Percentiles rank a stretch among this genome's conserved stretches.
phyloP scores from a whole-genome alignment of 2,113 vertebrate species.

The Fulmarus glacialis region DNA sequence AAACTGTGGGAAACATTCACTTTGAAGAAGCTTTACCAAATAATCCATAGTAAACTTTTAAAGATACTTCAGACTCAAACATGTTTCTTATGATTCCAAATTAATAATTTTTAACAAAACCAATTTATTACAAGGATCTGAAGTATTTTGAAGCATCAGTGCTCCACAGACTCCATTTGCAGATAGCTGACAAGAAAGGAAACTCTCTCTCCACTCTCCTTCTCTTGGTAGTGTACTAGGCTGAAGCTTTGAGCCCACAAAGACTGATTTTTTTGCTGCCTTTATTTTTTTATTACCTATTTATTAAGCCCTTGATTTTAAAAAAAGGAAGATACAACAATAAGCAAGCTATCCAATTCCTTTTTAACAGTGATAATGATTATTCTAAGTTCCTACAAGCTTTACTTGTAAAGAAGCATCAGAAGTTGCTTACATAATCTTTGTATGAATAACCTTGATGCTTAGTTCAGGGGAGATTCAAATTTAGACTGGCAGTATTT shows the following conservation, averaged over 20 bases:
- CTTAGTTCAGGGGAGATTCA: constrained; percentile 46
- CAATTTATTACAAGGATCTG: neutral
- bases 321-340: neutral
- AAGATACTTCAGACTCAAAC: neutral
- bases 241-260: neutral
- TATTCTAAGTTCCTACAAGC: neutral
- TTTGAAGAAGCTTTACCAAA: constrained; percentile 83
- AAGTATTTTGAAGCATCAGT: neutral
- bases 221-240: neutral
- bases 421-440: constrained; percentile 14
- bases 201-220: neutral
- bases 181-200: neutral
- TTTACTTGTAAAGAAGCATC: constrained; percentile 10
- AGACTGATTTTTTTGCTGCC: neutral
- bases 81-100: neutral
- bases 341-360: neutral
- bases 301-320: neutral
- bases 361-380: neutral
- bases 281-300: neutral
- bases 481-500: constrained; percentile 59
- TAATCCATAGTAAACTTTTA: constrained; percentile 77
- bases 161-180: neutral
- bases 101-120: neutral
- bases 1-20: constrained; percentile 84
- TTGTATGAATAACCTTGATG: constrained; percentile 28